Evolutionary conservation across 2,888 invertebrate species (phyloP), one percentile per base, ranked within the genome.

Genomic region (Ctenicera cuprea): DNA sequence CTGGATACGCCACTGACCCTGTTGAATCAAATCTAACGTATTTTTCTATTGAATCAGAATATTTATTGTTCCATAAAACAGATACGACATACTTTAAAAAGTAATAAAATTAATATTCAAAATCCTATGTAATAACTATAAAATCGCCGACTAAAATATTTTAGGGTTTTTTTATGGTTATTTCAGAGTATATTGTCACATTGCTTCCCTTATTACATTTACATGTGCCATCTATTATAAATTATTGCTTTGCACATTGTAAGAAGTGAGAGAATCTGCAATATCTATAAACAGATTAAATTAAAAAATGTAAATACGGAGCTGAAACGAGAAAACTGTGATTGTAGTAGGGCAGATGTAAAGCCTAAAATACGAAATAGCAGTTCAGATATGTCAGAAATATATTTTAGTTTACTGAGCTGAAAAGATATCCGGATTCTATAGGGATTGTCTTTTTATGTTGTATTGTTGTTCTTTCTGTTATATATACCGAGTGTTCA

Each of bases 41-140:
- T 57, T 54, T 48, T 48, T 59, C 48, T 61, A 68, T 68, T 68
- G 48, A 68, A 68, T 68, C 14, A 68, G 80, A 80, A 80, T 82
- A 82, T 84, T 84, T 83, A 83, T 80, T 81, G 81, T 82, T 82
- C 83, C 80, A 84, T 84, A 84, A 84, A 84, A 83, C 77, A 78
- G 81, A 83, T 82, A 84, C 81, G 82, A 81, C 82, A 82, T 80
- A 83, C 82, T 83, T 84, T 83, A 83, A 84, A 83, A 80, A 74
- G 81, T 77, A 81, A 82, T 84, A 84, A 83, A 83, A 83, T 83
- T 83, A 84, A 83, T 83, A 84, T 83, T 84, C 82, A 83, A 82
- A 83, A 83, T 82, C 82, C 79, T 71, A 75, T 79, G 79, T 75
- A 78, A 79, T 79, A 80, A 78, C 80, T 76, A 81, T 80, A 81